Evolutionary conservation across 2,888 invertebrate genomes (phyloP).

Genomic region (Loripinus fragilis): DNA sequence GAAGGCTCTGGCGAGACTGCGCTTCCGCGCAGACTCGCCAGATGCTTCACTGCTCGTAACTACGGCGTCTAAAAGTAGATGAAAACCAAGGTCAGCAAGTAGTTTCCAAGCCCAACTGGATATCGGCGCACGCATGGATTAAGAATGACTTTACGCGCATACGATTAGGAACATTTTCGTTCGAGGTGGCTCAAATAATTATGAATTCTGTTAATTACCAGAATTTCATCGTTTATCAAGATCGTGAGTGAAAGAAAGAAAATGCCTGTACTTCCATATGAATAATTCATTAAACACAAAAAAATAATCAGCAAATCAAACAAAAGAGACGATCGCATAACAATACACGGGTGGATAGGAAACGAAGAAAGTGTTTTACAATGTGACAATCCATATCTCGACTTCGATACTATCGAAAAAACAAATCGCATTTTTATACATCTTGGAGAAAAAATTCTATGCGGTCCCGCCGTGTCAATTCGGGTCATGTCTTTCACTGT

Average conservation of each 20-base stretch:
- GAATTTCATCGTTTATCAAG: not conserved
- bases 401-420: slow-evolving; percentile 13
- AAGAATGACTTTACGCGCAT: too few species aligned
- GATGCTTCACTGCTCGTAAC: too few species aligned
- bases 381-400: slow-evolving; percentile 10
- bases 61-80: too few species aligned
- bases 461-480: slow-evolving; percentile 11
- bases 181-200: too few species aligned
- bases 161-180: too few species aligned
- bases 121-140: too few species aligned
- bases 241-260: not conserved
- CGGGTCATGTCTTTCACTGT: slow-evolving; percentile 13
- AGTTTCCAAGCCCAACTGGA: too few species aligned
- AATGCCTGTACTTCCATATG: slow-evolving; percentile 4
- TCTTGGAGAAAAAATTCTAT: not conserved
- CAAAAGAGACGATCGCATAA: slow-evolving; percentile 4
- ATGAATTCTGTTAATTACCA: slow-evolving; percentile 4
- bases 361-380: not conserved
- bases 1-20: too few species aligned
- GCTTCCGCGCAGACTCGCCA: too few species aligned
- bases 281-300: slow-evolving; percentile 18
- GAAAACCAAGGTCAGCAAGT: too few species aligned
- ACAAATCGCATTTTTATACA: slow-evolving; percentile 20
- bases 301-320: slow-evolving; percentile 4
- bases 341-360: slow-evolving; percentile 1